These are phyloP conservation scores for Campylomormyrus tamandua DNA, from an alignment of 2,113 vertebrate genomes.

Conservation along the genomic window DNA sequence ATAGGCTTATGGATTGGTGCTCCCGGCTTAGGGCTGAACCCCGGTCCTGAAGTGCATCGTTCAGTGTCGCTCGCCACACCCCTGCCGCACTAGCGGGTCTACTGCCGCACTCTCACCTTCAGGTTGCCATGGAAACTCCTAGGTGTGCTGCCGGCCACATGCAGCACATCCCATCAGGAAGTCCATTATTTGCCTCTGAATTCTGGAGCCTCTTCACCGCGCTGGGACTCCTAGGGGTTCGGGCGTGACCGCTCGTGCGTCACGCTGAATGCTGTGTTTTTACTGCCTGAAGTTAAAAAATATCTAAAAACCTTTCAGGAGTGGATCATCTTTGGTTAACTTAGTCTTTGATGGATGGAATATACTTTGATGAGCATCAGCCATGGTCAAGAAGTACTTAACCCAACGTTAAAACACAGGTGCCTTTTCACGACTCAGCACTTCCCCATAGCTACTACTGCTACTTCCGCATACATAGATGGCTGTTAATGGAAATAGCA, in stretches of 20 bases:
- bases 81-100: background rate
- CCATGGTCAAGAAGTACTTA: background rate
- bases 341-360: background rate
- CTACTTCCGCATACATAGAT: background rate
- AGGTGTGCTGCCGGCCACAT: background rate
- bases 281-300: background rate
- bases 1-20: background rate
- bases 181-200: background rate
- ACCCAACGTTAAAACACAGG: background rate
- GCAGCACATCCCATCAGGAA: background rate
- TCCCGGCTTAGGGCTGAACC: background rate
- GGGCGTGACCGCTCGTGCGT: background rate
- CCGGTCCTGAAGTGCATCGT: background rate
- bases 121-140: slow-evolving; percentile 5
- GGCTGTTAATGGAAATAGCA: background rate
- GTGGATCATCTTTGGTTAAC: background rate
- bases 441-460: background rate
- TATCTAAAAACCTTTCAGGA: background rate
- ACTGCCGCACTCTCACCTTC: background rate
- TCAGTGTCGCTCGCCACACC: background rate
- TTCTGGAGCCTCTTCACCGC: background rate
- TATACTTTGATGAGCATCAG: background rate
- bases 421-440: background rate
- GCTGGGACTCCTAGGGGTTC: background rate
- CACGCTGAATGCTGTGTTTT: background rate